Base-by-base conservation (phyloP, 2,797 vertebrate genomes). In the Toxotes lorentzi region DNA sequence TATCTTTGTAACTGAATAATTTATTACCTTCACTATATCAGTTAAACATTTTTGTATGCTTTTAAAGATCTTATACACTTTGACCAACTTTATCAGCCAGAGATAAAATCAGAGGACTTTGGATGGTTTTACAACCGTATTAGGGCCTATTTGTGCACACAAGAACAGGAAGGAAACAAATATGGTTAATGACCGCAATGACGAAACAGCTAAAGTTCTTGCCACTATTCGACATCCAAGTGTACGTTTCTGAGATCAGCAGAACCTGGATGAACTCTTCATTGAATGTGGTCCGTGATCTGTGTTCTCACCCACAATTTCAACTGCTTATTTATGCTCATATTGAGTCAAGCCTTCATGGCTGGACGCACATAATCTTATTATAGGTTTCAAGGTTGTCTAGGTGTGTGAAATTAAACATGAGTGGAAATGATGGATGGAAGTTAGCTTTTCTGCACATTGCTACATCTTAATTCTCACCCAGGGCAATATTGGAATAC, bases 381-480 rank as follows among this genome's bases (percentile, higher is more conserved):
- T 87, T 88, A 78, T 38, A 40, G 54, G 56, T 76, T 70, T 85
- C 76, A 87, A 24, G 60, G 64, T 70, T 70, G 67, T 86, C 71
- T 76, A 72, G 30, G 78, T 62, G 79, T 83, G 68, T 86, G 82
- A 87, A 90, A 90, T 90, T 87, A 86, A 89, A 86, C 77, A 75
- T 40, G 40, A 85, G 56, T 70, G 72, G 66, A 82, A 77, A 84
- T 70, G 61, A 75, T 69, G 75, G 79, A 73, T 76, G 64, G 76
- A 85, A 76, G 48, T 14, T 60, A 50, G 64, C 47, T 73, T 84
- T 72, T 76, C 66, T 76, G 59, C 32, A 48, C 27, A 40, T 88
- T 79, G 82, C 76, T 85, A 77, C 82, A 86, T 88, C 82, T 83
- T 89, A 85, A 89, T 91, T 90, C 76, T 78, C 74, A 81, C 87